phyloP scores from a whole-genome alignment of 2,113 vertebrate genomes.

The Nibea albiflora region DNA sequence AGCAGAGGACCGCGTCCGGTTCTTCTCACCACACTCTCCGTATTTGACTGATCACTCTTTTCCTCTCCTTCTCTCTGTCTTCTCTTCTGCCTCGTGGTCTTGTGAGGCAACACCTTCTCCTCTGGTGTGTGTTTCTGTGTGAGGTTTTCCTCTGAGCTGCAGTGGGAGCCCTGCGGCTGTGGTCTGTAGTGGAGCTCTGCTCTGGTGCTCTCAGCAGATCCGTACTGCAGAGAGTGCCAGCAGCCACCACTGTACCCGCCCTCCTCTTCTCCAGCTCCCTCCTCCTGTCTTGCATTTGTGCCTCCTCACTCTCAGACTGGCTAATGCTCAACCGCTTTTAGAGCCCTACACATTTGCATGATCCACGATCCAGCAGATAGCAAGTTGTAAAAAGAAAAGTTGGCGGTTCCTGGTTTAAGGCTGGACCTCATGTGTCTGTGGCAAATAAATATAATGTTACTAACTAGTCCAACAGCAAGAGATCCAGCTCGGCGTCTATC shows the following conservation, averaged over 20 bases:
- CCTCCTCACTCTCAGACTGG: constrained; percentile 39
- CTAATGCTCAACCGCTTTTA: constrained; percentile 17
- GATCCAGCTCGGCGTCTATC: too few relatives aligned
- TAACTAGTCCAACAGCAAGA: too few relatives aligned
- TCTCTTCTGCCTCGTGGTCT: constrained; percentile 15
- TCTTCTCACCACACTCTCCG: constrained; percentile 49
- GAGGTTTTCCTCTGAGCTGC: constrained; percentile 50
- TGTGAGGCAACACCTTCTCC: constrained; percentile 24
- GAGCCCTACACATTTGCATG: constrained; percentile 1
- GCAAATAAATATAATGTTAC: background rate
- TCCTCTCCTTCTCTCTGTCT: constrained; percentile 21
- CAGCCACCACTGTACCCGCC: constrained; percentile 62
- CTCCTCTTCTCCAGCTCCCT: constrained; percentile 56
- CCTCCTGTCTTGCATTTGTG: constrained; percentile 54
- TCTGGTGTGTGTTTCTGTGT: constrained; percentile 3
- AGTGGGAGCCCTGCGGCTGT: constrained; percentile 66
- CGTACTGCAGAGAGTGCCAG: constrained; percentile 73
- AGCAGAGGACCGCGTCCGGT: constrained; percentile 1
- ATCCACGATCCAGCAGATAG: background rate
- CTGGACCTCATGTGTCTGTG: background rate
- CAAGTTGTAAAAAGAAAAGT: background rate
- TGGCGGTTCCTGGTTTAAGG: background rate
- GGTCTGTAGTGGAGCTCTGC: constrained; percentile 68
- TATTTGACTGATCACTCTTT: constrained; percentile 8
- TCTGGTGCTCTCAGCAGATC: constrained; percentile 71